A percentile compares a stretch with the other conserved stretches of the same genome.
phyloP scores from a whole-genome alignment of 2,888 invertebrate species.

The Alcis repandata region DNA sequence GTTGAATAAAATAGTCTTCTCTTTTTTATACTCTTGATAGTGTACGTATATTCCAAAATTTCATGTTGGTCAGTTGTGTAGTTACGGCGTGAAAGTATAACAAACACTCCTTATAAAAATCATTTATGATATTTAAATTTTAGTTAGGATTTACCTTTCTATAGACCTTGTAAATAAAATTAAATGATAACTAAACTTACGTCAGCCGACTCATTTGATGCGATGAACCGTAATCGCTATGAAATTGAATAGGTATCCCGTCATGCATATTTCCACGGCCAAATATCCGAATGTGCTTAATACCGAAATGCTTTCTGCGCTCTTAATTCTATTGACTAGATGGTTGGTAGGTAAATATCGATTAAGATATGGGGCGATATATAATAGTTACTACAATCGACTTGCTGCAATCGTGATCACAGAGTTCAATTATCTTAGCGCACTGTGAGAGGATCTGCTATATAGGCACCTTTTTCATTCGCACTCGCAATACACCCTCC shows the following conservation, averaged over 20 bases:
- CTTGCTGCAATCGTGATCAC: conserved; percentile 17
- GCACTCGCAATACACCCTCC: conserved; percentile 52
- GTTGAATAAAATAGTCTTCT: too few species aligned
- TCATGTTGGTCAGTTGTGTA: too few species aligned
- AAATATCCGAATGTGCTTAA: too few species aligned
- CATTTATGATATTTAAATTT: too few species aligned
- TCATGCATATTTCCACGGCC: conserved; percentile 53
- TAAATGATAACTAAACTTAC: too few species aligned
- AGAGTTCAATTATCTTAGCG: conserved; percentile 28
- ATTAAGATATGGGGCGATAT: neutral
- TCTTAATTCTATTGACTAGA: conserved; percentile 7
- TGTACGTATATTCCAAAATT: too few species aligned
- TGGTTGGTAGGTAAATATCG: neutral
- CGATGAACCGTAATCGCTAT: conserved; percentile 39
- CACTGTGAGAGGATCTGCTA: conserved; percentile 29
- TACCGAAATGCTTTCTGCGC: conserved; percentile 37
- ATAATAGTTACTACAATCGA: neutral
- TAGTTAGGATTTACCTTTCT: too few species aligned
- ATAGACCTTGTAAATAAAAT: too few species aligned
- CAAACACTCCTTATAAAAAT: too few species aligned
- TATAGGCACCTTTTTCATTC: conserved; percentile 47
- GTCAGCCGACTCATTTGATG: conserved; percentile 1
- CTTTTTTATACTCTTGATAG: too few species aligned
- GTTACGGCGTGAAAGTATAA: too few species aligned
- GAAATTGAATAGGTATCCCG: conserved; percentile 39